A percentile compares a stretch with the other conserved stretches of the same genome.
Conservation (phyloP, 2,797 vertebrate genomes). For the Tenualosa thibaudeaui region DNA sequence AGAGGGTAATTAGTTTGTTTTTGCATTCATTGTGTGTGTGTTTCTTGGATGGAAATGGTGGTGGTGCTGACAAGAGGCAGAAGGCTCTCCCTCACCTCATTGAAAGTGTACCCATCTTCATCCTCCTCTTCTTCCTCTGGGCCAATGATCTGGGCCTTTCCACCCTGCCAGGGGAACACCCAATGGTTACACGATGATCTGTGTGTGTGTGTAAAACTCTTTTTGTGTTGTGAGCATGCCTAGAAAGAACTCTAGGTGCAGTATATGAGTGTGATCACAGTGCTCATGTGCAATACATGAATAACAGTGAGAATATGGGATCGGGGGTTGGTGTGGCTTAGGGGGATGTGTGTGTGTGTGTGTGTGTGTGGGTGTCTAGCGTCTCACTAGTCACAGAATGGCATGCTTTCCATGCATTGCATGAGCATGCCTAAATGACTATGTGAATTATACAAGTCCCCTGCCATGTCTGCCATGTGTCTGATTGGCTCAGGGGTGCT, state of each 20-base stretch:
- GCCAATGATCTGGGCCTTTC: slow-evolving; percentile 82
- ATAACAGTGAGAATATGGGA: no score
- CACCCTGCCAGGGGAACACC: slow-evolving; percentile 55
- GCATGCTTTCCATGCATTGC: not conserved
- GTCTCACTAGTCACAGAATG: not conserved
- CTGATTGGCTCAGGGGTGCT: not conserved
- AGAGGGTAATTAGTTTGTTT: not conserved
- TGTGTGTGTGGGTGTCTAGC: not conserved
- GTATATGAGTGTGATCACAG: no score
- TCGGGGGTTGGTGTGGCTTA: no score
- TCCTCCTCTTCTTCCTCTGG: slow-evolving; percentile 90
- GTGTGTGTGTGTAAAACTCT: not conserved
- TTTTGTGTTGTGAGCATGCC: no score
- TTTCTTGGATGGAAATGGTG: not conserved
- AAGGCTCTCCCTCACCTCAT: slow-evolving; percentile 74
- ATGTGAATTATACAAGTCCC: not conserved
- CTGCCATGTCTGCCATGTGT: not conserved
- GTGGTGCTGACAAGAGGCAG: not conserved
- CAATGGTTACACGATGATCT: not conserved
- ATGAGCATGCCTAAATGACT: not conserved
- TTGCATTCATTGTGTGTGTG: not conserved
- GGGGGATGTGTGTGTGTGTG: not conserved
- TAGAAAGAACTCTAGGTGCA: no score
- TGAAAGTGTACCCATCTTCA: slow-evolving; percentile 75
- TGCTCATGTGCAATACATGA: no score